Base-by-base conservation (phyloP, 2,888 invertebrate species). In the Parnassius apollo region DNA sequence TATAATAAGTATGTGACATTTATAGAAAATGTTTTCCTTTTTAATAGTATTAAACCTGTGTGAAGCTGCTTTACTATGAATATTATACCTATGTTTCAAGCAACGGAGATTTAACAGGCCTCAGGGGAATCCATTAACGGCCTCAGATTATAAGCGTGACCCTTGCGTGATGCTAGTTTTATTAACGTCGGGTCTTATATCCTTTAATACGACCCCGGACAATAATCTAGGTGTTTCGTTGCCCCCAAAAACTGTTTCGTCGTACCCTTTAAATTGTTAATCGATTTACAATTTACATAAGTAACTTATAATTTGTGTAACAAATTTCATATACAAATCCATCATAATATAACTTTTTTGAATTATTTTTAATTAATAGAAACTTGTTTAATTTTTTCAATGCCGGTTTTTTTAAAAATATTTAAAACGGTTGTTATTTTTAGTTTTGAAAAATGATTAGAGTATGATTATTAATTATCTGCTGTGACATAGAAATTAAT, bases 91-190 rank as follows among this genome's bases (percentile, higher is more conserved):
- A 62, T 48, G 45, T 55, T 54, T 59, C 65, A 66, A 60, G 69
- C 72, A 67, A 69, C 66, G 68, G 68, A 73, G 74, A 71, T 75
- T 75, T 77, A 77, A 77, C 74, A 74, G 72, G 72, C 73, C 80
- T 77, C 73, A 68, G 66, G 68, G 72, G 74, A 75, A 75, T 76
- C 77, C 75, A 83, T 81, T 80, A 80, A 72, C 71, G 69, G 71
- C 49, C 68, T 70, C 65, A 75, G 80, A 80, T 80, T 79, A 81
- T 68, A 65, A 57, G 65, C 59, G 66, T 67, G 68, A 66, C 70
- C 52, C 68, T 70, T 18, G 42, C 67, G 68, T 59, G 69, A 65
- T 74, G 71, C 71, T 71, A 75, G 72, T 69, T 74, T 71, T 71
- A 70, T 67, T 69, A 66, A 66, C 64, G 58, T 58, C 61, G 63